These are phyloP conservation scores for Lasioglossum villosulum DNA, from an alignment of 2,888 invertebrate species.

Conservation along the genomic window DNA sequence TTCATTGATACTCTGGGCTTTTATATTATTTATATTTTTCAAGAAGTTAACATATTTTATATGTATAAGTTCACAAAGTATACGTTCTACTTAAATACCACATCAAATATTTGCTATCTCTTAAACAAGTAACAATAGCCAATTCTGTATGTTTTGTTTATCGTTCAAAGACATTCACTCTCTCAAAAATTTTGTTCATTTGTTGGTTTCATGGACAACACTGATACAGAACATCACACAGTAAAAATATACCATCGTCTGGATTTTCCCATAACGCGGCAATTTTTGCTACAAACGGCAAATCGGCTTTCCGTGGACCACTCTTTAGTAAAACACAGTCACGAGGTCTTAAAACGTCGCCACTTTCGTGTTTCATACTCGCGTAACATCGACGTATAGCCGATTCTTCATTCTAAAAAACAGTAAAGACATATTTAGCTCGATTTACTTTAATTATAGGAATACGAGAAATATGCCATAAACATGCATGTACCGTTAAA, in stretches of 20 bases:
- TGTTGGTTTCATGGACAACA: background rate
- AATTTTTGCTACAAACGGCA: constrained; percentile 97
- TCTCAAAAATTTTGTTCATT: constrained; percentile 2
- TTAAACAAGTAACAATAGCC: background rate
- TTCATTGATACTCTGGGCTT: background rate
- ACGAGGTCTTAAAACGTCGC: constrained; percentile 93
- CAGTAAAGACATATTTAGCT: background rate
- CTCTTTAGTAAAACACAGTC: constrained; percentile 97
- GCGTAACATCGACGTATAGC: constrained; percentile 94
- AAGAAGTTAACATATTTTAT: background rate
- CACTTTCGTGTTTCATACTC: constrained; percentile 94
- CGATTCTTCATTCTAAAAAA: constrained; percentile 90
- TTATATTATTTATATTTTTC: background rate
- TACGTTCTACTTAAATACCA: background rate
- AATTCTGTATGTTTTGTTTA: background rate
- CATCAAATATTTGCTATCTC: background rate
- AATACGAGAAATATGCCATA: background rate
- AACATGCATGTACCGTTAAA: constrained; percentile 89
- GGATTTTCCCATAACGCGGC: constrained; percentile 98
- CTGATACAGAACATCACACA: background rate
- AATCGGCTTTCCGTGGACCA: constrained; percentile 91
- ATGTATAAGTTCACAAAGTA: no score
- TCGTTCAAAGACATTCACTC: background rate
- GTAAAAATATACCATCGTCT: constrained; percentile 90
- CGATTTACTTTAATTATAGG: background rate